Percentiles rank a stretch among this genome's conserved stretches.
phyloP scores from a whole-genome alignment of 1,140 invertebrate genomes.

The Drosophila nikananu region DNA sequence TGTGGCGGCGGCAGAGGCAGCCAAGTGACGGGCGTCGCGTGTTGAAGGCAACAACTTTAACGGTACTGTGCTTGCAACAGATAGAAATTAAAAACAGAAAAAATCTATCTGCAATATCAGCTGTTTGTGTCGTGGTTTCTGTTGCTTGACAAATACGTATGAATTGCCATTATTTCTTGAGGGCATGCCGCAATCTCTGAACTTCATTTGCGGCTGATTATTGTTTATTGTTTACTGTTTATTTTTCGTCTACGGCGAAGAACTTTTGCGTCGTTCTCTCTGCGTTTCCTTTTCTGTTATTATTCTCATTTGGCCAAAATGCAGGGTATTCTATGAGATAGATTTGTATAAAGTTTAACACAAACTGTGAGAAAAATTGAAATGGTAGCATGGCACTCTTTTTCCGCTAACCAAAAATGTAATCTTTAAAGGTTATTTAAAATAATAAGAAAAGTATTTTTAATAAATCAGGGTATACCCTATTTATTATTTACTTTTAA shows the following conservation, averaged over 20 bases:
- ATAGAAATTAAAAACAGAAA: slow-evolving; percentile 5
- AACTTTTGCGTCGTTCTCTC: slow-evolving; percentile 59
- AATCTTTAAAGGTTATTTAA: not conserved
- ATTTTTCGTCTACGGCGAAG: slow-evolving; percentile 30
- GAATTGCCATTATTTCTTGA: slow-evolving; percentile 19
- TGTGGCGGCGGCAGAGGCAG: slow-evolving; percentile 7
- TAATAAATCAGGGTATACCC: not conserved
- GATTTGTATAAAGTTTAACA: not conserved
- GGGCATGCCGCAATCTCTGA: slow-evolving; percentile 26
- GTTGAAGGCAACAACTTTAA: slow-evolving; percentile 30
- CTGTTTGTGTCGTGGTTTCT: slow-evolving; percentile 11
- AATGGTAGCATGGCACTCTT: too few species aligned
- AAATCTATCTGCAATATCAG: slow-evolving; percentile 7
- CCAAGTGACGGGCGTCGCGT: slow-evolving; percentile 34
- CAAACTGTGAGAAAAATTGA: not conserved
- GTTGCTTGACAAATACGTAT: slow-evolving; percentile 19
- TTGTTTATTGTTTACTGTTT: slow-evolving; percentile 31
- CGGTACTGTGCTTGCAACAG: slow-evolving; percentile 35
- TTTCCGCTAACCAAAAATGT: not conserved
- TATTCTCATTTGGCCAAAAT: slow-evolving; percentile 15
- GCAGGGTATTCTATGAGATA: not conserved
- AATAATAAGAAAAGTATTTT: not conserved
- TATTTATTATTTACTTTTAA: not conserved
- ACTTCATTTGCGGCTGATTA: slow-evolving; percentile 35
- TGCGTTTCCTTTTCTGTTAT: slow-evolving; percentile 16